Percentiles rank a stretch among this genome's conserved stretches.
These are phyloP conservation scores for Goniozus legneri DNA, from an alignment of 1,140 invertebrate species.

Conservation along the genomic window DNA sequence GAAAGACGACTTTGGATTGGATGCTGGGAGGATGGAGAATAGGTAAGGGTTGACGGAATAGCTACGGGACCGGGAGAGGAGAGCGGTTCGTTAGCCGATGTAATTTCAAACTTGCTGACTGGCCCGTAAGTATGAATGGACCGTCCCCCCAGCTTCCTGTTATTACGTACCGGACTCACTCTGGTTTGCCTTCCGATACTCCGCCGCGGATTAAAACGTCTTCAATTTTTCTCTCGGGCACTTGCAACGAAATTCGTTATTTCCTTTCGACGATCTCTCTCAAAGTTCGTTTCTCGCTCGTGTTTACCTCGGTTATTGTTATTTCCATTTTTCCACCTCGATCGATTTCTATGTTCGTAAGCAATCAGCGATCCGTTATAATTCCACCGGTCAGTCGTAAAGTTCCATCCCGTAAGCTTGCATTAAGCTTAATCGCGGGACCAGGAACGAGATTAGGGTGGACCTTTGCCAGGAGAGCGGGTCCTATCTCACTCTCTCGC, in stretches of 20 bases:
- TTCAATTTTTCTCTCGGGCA: no score
- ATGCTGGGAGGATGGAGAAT: constrained; percentile 1
- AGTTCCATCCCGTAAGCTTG: constrained; percentile 9
- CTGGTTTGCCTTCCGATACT: neutral
- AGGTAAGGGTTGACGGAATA: neutral
- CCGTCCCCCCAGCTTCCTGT: constrained; percentile 4
- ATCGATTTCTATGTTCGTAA: no score
- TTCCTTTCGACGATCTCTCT: no score
- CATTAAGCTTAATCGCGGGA: constrained; percentile 20
- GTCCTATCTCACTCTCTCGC: no score
- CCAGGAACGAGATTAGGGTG: constrained; percentile 19
- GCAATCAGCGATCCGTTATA: no score
- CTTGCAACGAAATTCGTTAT: no score
- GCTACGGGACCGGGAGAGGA: constrained; percentile 12
- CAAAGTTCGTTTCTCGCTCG: no score
- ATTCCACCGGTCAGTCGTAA: constrained; percentile 15
- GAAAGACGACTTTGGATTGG: neutral
- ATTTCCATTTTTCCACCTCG: no score
- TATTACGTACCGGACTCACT: constrained; percentile 14
- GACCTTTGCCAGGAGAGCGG: constrained; percentile 7
- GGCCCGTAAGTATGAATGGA: constrained; percentile 30
- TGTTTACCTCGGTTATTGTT: no score
- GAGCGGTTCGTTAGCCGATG: constrained; percentile 33
- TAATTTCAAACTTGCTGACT: constrained; percentile 38
- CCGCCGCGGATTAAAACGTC: neutral